phyloP scores from a whole-genome alignment of 2,113 vertebrate species.

The Peromyscus leucopus region DNA sequence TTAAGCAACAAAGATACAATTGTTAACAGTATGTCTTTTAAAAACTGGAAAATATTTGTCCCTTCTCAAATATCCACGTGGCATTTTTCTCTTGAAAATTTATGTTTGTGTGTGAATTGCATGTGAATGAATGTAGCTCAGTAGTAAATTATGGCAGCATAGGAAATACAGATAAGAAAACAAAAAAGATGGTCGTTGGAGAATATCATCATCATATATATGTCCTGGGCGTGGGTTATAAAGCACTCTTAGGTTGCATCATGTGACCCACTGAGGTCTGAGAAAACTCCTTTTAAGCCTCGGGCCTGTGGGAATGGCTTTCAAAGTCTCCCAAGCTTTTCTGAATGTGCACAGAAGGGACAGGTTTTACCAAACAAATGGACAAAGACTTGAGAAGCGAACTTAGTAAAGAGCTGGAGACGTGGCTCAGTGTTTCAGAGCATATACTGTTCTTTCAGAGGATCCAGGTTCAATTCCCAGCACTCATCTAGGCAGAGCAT shows the following conservation, averaged over 20 bases:
- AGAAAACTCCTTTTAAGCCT: not conserved
- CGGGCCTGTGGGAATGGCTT: not conserved
- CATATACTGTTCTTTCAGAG: not conserved
- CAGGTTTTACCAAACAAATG: not conserved
- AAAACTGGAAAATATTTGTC: slow-evolving; percentile 24
- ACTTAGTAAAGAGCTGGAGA: not conserved
- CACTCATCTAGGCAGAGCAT: not conserved
- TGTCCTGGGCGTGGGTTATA: not conserved
- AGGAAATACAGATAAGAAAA: not conserved
- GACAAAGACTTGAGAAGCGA: not conserved
- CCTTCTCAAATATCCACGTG: not conserved
- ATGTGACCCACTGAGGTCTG: not conserved
- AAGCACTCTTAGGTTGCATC: not conserved
- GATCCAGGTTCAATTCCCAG: not conserved
- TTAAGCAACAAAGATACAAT: not conserved
- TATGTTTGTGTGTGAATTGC: slow-evolving; percentile 20
- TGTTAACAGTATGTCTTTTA: slow-evolving; percentile 25
- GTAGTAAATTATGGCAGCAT: slow-evolving; percentile 20
- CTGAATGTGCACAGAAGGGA: not conserved
- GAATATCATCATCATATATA: not conserved
- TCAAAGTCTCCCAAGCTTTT: not conserved
- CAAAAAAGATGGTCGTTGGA: not conserved
- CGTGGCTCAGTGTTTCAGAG: not conserved
- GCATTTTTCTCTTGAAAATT: slow-evolving; percentile 20
- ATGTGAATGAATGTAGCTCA: not conserved